These are phyloP conservation scores for Agapostemon virescens DNA, from an alignment of 2,888 invertebrate species.

Conservation along the genomic window DNA sequence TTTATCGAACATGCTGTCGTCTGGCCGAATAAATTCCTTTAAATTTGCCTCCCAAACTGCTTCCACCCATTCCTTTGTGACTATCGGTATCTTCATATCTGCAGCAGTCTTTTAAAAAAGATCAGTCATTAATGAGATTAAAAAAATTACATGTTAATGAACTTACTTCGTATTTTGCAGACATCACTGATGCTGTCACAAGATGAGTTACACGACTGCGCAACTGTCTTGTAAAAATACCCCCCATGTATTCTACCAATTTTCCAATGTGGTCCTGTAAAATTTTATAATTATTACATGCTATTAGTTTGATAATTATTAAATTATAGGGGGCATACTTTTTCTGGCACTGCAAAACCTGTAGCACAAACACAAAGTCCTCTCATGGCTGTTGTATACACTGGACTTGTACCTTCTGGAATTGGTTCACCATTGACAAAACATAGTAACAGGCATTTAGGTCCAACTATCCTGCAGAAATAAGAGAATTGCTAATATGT, in stretches of 20 bases:
- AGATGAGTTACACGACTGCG: conserved; percentile 89
- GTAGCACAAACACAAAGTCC: conserved; percentile 86
- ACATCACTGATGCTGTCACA: conserved; percentile 88
- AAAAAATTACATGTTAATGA: neutral
- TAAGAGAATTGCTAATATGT: neutral
- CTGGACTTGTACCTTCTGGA: conserved; percentile 88
- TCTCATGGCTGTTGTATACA: conserved; percentile 91
- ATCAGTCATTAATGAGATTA: neutral
- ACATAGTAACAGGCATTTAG: conserved; percentile 89
- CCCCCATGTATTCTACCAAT: conserved; percentile 89
- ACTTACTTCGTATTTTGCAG: conserved; percentile 88
- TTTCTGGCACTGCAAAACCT: conserved; percentile 80
- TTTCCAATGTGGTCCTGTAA: conserved; percentile 83
- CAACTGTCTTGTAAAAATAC: conserved; percentile 85
- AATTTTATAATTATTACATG: conserved; percentile 11
- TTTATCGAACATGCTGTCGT: conserved; percentile 84
- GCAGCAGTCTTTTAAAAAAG: conserved; percentile 84
- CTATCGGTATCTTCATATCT: conserved; percentile 84
- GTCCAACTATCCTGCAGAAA: conserved; percentile 88
- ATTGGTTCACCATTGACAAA: conserved; percentile 87
- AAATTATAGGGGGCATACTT: conserved; percentile 74
- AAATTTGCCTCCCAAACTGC: conserved; percentile 90
- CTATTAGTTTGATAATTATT: neutral
- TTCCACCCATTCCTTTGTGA: conserved; percentile 90
- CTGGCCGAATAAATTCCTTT: conserved; percentile 83